Base-by-base conservation (phyloP, 2,797 vertebrate genomes). In the Amniataba percoides region DNA sequence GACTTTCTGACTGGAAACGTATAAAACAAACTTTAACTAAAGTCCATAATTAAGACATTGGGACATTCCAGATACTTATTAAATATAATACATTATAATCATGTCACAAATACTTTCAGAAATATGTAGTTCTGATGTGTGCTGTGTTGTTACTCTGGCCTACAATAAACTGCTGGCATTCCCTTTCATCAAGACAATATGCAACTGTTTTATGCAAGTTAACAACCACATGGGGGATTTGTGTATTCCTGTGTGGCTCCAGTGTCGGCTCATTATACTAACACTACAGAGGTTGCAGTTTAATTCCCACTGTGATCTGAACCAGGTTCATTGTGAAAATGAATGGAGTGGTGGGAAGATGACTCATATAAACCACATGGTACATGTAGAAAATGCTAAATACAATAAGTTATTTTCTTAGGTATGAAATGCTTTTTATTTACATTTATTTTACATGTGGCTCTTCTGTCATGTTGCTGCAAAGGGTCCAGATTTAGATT, bases 301-400 rank as follows among this genome's bases (percentile, higher is more conserved):
- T 36, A 74, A 78, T 81, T 77, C 77, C 82, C 25, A 23, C 31
- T 68, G 80, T 60, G 65, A 70, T 74, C 49, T 76, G 63, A 84
- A 55, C 21, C 56, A 69, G 48, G 68, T 78, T 77, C 52, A 63
- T 27, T 78, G 52, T 63, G 70, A 77, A 46, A 74, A 70, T 67
- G 39, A 79, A 81, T 51, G 21, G 43, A 36, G 53, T n/a, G 43
- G 49, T 66, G 62, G 70, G 48, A 16, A 52, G 36, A 77, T 81
- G 75, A 83, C 62, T 89, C 56, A 81, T n/a, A 40, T 9, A 45
- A 77, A 65, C 4, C 62, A 36, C 3, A 25, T 71, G 48, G n/a
- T 51, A n/a, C 6, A 19, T 31, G 45, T 58, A 56, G 5, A 74
- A 65, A 49, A 56, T 59, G 18, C 36, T 31, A 39, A 57, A 82